Evolutionary conservation across 2,113 vertebrate species (phyloP).

Genomic region (Festucalex cinctus): DNA sequence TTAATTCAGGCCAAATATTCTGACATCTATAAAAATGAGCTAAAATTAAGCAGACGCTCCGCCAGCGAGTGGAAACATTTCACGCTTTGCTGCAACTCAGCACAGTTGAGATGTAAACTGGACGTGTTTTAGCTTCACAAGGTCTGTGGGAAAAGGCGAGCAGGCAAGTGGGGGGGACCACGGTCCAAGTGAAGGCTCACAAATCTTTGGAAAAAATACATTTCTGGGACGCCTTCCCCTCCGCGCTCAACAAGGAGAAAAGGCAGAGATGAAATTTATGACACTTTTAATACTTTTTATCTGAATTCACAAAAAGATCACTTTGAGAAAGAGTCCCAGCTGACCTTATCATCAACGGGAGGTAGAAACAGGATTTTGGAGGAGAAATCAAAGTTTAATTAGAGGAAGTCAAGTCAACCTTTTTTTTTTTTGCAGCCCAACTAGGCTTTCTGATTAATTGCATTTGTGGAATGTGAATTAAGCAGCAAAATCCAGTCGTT

Average conservation of each 20-base stretch:
- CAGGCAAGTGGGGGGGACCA: conserved; percentile 16
- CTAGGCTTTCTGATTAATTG: too few relatives aligned
- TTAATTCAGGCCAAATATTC: conserved; percentile 48
- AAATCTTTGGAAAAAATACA: conserved; percentile 35
- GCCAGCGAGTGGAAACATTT: conserved; percentile 32
- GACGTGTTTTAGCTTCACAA: conserved; percentile 50
- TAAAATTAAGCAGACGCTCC: conserved; percentile 50
- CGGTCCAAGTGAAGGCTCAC: conserved; percentile 45
- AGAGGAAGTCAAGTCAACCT: too few relatives aligned
- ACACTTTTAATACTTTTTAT: conserved; percentile 41
- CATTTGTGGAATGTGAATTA: too few relatives aligned
- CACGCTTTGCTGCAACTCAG: conserved; percentile 28
- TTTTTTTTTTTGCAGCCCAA: too few relatives aligned
- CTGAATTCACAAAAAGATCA: conserved; percentile 25
- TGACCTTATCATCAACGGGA: conserved; percentile 31
- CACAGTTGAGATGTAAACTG: conserved; percentile 49
- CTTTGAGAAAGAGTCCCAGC: conserved; percentile 61
- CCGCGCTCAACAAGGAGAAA: conserved; percentile 33
- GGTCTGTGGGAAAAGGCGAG: conserved; percentile 42
- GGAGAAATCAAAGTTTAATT: background rate
- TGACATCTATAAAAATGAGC: conserved; percentile 42
- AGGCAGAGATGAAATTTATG: conserved; percentile 8
- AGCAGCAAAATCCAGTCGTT: too few relatives aligned
- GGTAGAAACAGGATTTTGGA: background rate
- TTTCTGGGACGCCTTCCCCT: conserved; percentile 39